Evolutionary conservation across 2,797 vertebrate species (phyloP).

Genomic region (Aplochiton taeniatus): DNA sequence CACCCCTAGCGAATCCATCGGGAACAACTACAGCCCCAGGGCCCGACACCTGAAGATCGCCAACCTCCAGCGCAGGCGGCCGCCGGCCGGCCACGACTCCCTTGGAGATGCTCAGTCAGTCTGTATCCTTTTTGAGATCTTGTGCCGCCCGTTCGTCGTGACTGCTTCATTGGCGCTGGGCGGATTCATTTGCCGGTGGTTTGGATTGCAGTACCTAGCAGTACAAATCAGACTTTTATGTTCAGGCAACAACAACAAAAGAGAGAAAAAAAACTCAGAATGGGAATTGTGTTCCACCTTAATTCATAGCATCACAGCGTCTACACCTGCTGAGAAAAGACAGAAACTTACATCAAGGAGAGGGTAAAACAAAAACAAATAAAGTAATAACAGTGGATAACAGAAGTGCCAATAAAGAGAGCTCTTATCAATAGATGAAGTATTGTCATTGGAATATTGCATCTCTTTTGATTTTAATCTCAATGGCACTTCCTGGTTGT

Average conservation of each 20-base stretch:
- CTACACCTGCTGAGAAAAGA: slow-evolving; percentile 54
- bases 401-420: not conserved
- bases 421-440: not conserved
- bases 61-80: slow-evolving; percentile 59
- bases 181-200: too few relatives aligned
- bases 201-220: too few relatives aligned
- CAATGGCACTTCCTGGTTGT: not conserved
- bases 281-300: too few relatives aligned
- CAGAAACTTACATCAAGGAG: slow-evolving; percentile 39
- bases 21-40: slow-evolving; percentile 82
- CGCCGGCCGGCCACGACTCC: slow-evolving; percentile 17
- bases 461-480: slow-evolving; percentile 8
- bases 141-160: too few relatives aligned
- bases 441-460: not conserved
- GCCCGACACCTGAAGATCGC: slow-evolving; percentile 76
- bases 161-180: too few relatives aligned
- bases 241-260: too few relatives aligned
- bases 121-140: slow-evolving; percentile 65
- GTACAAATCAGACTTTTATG: too few relatives aligned
- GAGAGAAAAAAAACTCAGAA: too few relatives aligned
- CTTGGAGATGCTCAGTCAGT: slow-evolving; percentile 16
- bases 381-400: not conserved
- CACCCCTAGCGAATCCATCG: slow-evolving; percentile 84
- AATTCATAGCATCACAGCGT: slow-evolving; percentile 51
- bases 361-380: slow-evolving; percentile 62